Base-by-base conservation (phyloP, 2,797 vertebrate species). In the Paramormyrops hopkinsi region DNA sequence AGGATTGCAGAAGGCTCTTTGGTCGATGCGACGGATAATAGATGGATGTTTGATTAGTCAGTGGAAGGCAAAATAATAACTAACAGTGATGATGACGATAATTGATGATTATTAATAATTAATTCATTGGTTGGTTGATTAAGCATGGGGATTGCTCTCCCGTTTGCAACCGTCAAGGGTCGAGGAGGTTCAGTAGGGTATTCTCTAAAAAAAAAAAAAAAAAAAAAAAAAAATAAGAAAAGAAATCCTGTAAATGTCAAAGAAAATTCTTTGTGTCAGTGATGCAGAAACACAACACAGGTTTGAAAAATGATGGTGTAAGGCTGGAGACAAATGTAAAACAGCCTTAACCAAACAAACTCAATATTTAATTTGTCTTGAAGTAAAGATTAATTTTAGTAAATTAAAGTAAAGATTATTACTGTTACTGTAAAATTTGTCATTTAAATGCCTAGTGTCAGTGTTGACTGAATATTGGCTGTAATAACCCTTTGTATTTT, bases 31-130 rank as follows among this genome's bases (percentile, higher is more conserved):
- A 46, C 73, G 48, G 89, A 82, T 29, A 89, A 54, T 54, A 76
- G 88, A 89, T 88, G 87, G 76, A 69, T 88, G 88, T 90, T 91
- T 89, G 89, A 92, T 89, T 92, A 90, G 90, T 89, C 54, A 22
- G 48, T 56, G 85, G 33, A 56, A 86, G 89, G 91, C 90, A 50
- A 84, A 84, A 84, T 37, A 1, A 65, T 29, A 17, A 17, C 12
- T 73, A 37, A 73, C 29, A 37, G 33, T 73, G 3, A 17, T 33
- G 62, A 33, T 14, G 29, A 17, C 65, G 29, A 73, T 37, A 14
- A 37, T 73, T 37, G 65, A 73, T 37, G 1, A 37, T 69, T 69
- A 69, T 69, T 69, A 37, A 69, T 33, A 33, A 69, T 33, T 69
- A 14, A 73, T 73, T 6, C 1, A 73, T 73, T 17, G 65, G 12